Percentiles rank a stretch among this genome's conserved stretches.
Evolutionary conservation across 2,888 invertebrate genomes (phyloP).

Genomic region (Polymixis lichenea): DNA sequence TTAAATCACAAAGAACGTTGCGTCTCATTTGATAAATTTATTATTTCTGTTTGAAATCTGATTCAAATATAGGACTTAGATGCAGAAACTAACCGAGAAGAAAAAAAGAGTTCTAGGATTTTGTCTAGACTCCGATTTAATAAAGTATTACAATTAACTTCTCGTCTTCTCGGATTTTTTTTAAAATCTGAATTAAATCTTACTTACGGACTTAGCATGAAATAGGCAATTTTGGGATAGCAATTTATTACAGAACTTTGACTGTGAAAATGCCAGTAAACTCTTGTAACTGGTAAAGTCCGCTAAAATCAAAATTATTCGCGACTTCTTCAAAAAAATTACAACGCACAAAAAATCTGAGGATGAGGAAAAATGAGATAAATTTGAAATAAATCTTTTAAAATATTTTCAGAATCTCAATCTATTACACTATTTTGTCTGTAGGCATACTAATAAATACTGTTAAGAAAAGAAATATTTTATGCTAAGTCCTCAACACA

Average conservation of each 20-base stretch:
- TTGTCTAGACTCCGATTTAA: background rate
- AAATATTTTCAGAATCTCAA: background rate
- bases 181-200: background rate
- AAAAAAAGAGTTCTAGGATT: background rate
- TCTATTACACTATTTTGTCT: background rate
- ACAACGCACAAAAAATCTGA: too few species aligned
- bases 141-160: background rate
- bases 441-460: background rate
- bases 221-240: background rate
- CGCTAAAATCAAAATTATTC: background rate
- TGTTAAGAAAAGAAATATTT: background rate
- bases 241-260: background rate
- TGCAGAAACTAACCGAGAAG: background rate
- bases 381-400: too few species aligned
- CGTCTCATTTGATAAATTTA: background rate
- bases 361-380: too few species aligned
- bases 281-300: too few species aligned
- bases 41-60: background rate
- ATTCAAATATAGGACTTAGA: background rate
- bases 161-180: background rate
- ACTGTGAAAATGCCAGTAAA: background rate
- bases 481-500: background rate
- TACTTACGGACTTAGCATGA: background rate
- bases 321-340: background rate
- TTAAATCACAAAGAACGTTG: background rate